Conservation (phyloP, 2,888 invertebrate species). For the Agrochola litura region DNA sequence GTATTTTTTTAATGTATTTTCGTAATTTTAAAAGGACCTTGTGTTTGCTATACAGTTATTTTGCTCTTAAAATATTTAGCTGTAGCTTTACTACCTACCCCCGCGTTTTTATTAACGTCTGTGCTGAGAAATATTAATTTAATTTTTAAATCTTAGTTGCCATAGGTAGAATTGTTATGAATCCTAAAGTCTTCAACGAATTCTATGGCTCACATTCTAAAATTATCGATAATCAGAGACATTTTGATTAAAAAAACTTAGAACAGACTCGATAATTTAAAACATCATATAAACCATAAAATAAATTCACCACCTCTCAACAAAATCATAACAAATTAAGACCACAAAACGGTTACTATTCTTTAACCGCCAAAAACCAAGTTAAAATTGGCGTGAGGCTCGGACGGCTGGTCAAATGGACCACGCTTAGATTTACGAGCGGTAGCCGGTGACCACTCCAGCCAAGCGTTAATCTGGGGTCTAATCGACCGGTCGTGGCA, state of each 20-base stretch:
- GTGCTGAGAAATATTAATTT: background rate
- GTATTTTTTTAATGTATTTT: background rate
- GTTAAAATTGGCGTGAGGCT: slow-evolving; percentile 58
- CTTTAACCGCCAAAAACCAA: slow-evolving; percentile 59
- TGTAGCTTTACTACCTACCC: background rate
- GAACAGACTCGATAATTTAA: background rate
- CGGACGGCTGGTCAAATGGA: slow-evolving; percentile 69
- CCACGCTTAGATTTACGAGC: slow-evolving; percentile 72
- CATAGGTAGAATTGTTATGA: background rate
- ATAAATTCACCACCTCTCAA: background rate
- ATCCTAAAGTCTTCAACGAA: background rate
- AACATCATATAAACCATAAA: background rate
- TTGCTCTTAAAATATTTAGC: background rate
- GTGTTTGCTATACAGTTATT: background rate
- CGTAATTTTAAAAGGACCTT: background rate
- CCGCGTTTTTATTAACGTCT: background rate
- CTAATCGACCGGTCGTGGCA: slow-evolving; percentile 64
- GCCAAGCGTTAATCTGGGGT: slow-evolving; percentile 66
- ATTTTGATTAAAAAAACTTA: background rate
- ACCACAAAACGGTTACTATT: slow-evolving; percentile 19
- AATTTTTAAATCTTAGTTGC: background rate
- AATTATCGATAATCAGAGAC: background rate
- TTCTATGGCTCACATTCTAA: background rate
- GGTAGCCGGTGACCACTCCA: slow-evolving; percentile 67
- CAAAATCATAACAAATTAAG: slow-evolving; percentile 23